Evolutionary conservation across 2,888 invertebrate genomes (phyloP).

Genomic region (Lepas anatifera): DNA sequence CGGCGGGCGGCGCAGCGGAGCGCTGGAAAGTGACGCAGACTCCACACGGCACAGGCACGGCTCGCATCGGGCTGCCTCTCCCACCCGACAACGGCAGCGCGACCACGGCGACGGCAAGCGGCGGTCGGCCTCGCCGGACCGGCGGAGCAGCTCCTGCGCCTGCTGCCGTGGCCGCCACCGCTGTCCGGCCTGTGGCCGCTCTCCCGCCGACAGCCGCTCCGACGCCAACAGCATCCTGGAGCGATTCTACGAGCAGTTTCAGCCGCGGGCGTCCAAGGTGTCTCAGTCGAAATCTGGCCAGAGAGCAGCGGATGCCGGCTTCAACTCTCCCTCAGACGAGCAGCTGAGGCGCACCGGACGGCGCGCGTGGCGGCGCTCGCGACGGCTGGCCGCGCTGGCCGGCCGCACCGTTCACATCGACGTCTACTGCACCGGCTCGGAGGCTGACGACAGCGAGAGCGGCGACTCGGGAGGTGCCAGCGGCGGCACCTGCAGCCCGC

Average conservation of each 20-base stretch:
- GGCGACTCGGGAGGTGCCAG: not conserved
- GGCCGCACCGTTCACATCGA: slow-evolving; percentile 24
- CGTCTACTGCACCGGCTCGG: slow-evolving; percentile 22
- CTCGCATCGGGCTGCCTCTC: too few species aligned
- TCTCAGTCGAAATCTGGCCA: not conserved
- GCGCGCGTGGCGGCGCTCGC: not conserved
- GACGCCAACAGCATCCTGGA: not conserved
- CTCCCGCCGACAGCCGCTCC: not conserved
- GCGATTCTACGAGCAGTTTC: not conserved
- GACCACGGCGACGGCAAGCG: too few species aligned
- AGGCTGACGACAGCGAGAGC: slow-evolving; percentile 13
- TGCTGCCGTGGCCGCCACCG: not conserved
- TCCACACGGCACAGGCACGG: too few species aligned
- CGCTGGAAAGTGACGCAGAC: too few species aligned
- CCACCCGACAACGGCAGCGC: too few species aligned
- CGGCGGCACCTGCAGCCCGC: slow-evolving; percentile 13
- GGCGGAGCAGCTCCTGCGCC: not conserved
- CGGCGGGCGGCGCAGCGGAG: too few species aligned
- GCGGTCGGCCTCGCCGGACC: too few species aligned
- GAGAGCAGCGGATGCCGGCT: not conserved
- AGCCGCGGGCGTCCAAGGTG: not conserved
- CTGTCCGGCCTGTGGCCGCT: not conserved
- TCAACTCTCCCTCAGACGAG: too few species aligned
- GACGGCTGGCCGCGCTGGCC: not conserved
- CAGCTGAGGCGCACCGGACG: not conserved